Conservation (phyloP, 2,113 vertebrate species). For the Rhabdornis inornatus region DNA sequence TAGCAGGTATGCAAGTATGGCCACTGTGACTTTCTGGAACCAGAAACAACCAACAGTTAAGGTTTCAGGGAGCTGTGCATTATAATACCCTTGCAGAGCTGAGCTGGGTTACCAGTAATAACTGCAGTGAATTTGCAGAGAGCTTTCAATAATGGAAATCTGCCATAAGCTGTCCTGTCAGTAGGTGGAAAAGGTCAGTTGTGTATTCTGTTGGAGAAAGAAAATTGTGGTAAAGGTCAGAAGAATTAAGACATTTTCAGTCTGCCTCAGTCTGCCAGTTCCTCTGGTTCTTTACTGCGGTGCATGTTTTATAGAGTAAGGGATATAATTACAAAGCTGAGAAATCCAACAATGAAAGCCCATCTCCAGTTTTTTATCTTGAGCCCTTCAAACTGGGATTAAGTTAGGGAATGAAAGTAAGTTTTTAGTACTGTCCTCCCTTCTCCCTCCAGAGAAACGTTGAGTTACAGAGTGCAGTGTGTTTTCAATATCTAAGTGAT, state of each 20-base stretch:
- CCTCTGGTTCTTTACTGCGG: slow-evolving; percentile 18
- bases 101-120: neutral
- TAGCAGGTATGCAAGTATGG: neutral
- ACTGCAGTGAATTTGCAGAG: neutral
- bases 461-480: neutral
- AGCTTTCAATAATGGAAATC: slow-evolving; percentile 1
- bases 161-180: neutral
- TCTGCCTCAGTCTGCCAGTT: slow-evolving; percentile 18
- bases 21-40: neutral
- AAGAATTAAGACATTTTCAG: slow-evolving; percentile 52
- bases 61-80: neutral
- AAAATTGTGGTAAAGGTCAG: slow-evolving; percentile 58
- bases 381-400: slow-evolving; percentile 46
- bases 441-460: neutral
- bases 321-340: slow-evolving; percentile 66
- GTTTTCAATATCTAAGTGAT: slow-evolving; percentile 13
- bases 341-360: slow-evolving; percentile 36
- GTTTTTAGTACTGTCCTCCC: neutral
- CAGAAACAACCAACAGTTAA: neutral
- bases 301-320: slow-evolving; percentile 42
- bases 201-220: slow-evolving; percentile 26
- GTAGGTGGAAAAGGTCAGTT: slow-evolving; percentile 45
- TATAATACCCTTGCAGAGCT: neutral
- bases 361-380: slow-evolving; percentile 53
- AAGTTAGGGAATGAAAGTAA: slow-evolving; percentile 4